Evolutionary conservation across 2,797 vertebrate genomes (phyloP).

Genomic region (Anolis apletophallus): DNA sequence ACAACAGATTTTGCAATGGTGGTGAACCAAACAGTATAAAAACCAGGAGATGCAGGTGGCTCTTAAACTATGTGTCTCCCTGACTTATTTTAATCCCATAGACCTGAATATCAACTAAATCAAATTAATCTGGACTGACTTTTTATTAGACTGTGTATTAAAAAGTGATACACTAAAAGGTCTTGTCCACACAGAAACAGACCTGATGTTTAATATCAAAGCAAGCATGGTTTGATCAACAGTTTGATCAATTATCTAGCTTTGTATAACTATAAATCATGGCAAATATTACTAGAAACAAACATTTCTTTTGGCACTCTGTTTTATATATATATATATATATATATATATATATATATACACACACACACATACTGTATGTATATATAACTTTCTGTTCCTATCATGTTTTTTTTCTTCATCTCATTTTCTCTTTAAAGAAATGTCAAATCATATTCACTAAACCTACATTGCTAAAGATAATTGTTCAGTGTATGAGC

Average conservation of each 20-base stretch:
- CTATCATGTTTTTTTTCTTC: not conserved
- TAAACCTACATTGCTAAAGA: slow-evolving; percentile 8
- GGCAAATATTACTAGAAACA: not conserved
- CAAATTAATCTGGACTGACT: not conserved
- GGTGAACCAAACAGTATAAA: not conserved
- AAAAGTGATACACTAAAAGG: not conserved
- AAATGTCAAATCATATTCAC: not conserved
- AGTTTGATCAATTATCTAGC: not conserved
- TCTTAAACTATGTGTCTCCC: not conserved
- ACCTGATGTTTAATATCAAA: not conserved
- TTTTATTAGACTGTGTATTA: not conserved
- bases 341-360: no score
- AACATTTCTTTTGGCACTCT: not conserved
- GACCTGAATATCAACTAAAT: no score
- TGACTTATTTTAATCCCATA: not conserved
- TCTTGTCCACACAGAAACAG: not conserved
- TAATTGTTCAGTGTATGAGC: slow-evolving; percentile 32
- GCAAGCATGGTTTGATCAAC: not conserved
- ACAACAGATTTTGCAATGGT: not conserved
- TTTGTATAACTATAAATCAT: not conserved
- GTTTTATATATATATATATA: not conserved
- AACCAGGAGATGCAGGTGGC: not conserved
- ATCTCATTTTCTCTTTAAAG: not conserved
- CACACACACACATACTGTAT: no score
- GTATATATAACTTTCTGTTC: not conserved